A percentile compares a stretch with the other conserved stretches of the same genome.
Evolutionary conservation across 2,797 vertebrate genomes (phyloP).

Genomic region (Fistularia commersonii): DNA sequence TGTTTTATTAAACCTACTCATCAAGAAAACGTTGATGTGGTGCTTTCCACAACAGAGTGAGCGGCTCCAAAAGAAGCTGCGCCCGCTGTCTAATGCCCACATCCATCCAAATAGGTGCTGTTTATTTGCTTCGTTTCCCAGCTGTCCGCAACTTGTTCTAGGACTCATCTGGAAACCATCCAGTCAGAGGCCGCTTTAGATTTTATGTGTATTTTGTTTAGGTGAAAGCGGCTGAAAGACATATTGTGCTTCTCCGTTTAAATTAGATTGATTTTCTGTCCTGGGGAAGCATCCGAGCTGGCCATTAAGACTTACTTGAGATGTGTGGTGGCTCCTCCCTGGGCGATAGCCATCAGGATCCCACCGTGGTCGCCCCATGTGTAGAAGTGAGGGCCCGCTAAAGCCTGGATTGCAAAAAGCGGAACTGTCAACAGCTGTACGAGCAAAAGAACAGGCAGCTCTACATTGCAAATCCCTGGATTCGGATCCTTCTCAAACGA

Average conservation of each 20-base stretch:
- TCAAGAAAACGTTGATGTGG: conserved; percentile 1
- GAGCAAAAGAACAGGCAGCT: background rate
- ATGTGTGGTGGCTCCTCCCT: conserved; percentile 84
- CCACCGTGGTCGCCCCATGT: conserved; percentile 97
- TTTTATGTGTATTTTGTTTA: conserved; percentile 4
- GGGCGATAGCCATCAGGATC: conserved; percentile 89
- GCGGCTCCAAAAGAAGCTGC: conserved; percentile 12
- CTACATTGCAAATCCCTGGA: too few species aligned
- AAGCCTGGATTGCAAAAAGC: conserved; percentile 70
- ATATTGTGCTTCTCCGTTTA: background rate
- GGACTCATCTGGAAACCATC: conserved; percentile 3
- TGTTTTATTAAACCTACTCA: conserved; percentile 18
- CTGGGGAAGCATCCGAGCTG: background rate
- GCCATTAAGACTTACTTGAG: conserved; percentile 83
- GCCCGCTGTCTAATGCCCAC: conserved; percentile 19
- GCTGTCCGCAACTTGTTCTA: too few species aligned
- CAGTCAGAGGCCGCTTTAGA: background rate
- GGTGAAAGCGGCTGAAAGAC: background rate
- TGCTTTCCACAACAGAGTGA: conserved; percentile 2
- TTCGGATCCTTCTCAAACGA: too few species aligned
- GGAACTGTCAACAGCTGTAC: background rate
- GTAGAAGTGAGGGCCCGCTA: conserved; percentile 94
- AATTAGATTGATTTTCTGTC: background rate
- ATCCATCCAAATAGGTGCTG: background rate
- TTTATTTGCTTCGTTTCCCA: conserved; percentile 10